Evolutionary conservation across 1,140 invertebrate species (phyloP), one percentile per base, ranked within the genome.

Genomic region (Drosophila seguyi): DNA sequence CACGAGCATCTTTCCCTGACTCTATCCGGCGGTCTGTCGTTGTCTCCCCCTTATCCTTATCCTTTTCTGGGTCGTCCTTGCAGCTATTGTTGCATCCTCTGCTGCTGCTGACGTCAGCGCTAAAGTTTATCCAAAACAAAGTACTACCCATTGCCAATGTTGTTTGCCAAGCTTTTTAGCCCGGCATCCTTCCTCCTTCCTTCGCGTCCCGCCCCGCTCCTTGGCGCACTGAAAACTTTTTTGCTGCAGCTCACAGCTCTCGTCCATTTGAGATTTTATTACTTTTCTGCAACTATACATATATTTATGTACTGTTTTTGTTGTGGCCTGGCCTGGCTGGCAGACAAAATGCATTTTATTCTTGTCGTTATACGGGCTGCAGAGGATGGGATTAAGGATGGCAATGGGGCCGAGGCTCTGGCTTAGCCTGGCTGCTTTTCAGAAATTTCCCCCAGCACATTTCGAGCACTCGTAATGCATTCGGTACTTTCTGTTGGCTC

Each of bases 251-350:
- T 69, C 61, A 65, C 34, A 36, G 34, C 42, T 74, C 71, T 81
- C 81, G 80, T 90, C 81, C 80, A 90, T 88, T 88, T 90, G 61
- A 60, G 77, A 90, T 90, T 90, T 88, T 88, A 90, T 88, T 90
- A 88, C 77, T 79, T 79, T 85, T 79, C 65, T 48, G 52, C 68
- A 71, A 50, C 65, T 67, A 48, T 62, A 63, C 58, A 39, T 59
- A 52, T 62, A 55, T 72, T 45, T 72, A 65, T 39, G 58, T 59
- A 31, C 36, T 59, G 20, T 58, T 72, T 58, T 81, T 52, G 66
- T 81, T 80, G 55, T 77, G 61, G 44, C 60, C 45, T 41, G 52
- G 41, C 60, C 44, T 27, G 34, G 56, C 36, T 67, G 69, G 48
- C 75, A 65, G 56, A 80, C 73, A 58, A 78, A 75, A 68, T 90